Conservation (phyloP, 2,797 vertebrate genomes). For the Enteromius fasciolatus region DNA sequence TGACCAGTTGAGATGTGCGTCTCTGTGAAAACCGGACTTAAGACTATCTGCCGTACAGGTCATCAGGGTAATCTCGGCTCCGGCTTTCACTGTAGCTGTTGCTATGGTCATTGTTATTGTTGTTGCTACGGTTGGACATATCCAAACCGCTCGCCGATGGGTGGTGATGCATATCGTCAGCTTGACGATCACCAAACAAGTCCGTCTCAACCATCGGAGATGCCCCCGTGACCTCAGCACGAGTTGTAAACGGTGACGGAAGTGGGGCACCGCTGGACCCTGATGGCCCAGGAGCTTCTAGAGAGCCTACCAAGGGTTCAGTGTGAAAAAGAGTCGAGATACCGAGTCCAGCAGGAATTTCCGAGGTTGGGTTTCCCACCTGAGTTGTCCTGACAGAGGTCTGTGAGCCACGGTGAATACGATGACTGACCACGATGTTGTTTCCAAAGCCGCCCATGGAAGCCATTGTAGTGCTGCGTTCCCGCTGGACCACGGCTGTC, state of each 20-base stretch:
- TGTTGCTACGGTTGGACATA: slow-evolving; percentile 55
- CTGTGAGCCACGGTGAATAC: slow-evolving; percentile 97
- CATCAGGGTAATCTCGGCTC: slow-evolving; percentile 67
- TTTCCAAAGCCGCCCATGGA: slow-evolving; percentile 99
- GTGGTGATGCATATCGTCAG: slow-evolving; percentile 63
- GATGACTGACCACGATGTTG: slow-evolving; percentile 98
- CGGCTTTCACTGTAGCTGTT: slow-evolving; percentile 46
- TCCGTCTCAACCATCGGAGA: slow-evolving; percentile 64
- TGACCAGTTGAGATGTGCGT: slow-evolving; percentile 12
- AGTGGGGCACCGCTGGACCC: slow-evolving; percentile 47
- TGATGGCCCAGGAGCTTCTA: slow-evolving; percentile 50
- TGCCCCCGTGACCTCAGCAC: neutral
- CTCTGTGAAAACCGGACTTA: slow-evolving; percentile 18
- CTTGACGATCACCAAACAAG: slow-evolving; percentile 63
- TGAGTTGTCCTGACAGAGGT: slow-evolving; percentile 82
- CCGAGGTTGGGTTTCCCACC: slow-evolving; percentile 40
- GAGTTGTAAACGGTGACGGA: slow-evolving; percentile 44
- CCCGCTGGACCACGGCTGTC: slow-evolving; percentile 96
- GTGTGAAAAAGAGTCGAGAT: slow-evolving; percentile 17
- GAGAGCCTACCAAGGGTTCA: slow-evolving; percentile 36
- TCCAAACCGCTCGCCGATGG: slow-evolving; percentile 38
- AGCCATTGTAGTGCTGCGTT: slow-evolving; percentile 98
- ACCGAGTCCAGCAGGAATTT: slow-evolving; percentile 20
- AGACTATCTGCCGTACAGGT: slow-evolving; percentile 80
- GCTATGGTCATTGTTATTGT: slow-evolving; percentile 56